These are phyloP conservation scores for Mesoclemmys tuberculata DNA, from an alignment of 2,113 vertebrate genomes.

Conservation along the genomic window DNA sequence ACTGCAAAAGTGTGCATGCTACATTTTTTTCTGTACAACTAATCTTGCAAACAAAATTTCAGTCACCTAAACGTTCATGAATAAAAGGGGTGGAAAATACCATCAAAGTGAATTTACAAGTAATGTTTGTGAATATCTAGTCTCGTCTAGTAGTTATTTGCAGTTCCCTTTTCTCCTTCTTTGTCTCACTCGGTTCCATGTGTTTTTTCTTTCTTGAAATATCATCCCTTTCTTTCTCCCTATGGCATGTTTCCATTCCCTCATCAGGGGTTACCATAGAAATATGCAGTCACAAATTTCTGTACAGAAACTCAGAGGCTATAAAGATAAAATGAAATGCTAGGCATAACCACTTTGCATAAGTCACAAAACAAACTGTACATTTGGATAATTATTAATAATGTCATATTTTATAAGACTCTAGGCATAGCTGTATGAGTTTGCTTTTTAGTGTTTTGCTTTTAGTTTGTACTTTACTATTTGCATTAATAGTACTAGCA, in stretches of 20 bases:
- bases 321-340: conserved; percentile 41
- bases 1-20: neutral
- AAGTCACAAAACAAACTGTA: conserved; percentile 40
- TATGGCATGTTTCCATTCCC: conserved; percentile 29
- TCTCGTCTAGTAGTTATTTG: neutral
- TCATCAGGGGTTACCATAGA: conserved; percentile 63
- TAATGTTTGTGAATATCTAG: neutral
- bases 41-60: neutral
- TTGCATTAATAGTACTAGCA: conserved; percentile 4
- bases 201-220: conserved; percentile 20
- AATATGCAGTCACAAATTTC: conserved; percentile 36
- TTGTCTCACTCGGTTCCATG: conserved; percentile 41
- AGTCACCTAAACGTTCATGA: neutral
- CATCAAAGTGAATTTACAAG: neutral
- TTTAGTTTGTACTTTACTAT: neutral
- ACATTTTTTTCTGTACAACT: neutral
- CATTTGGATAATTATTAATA: conserved; percentile 54
- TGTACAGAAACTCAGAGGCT: neutral
- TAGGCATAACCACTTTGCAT: conserved; percentile 13
- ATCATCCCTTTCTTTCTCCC: conserved; percentile 23
- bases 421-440: neutral
- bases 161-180: neutral
- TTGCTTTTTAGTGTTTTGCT: neutral
- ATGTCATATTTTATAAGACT: neutral
- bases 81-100: neutral